Base-by-base conservation (phyloP, 2,888 invertebrate genomes). In the Quadroppia sp. region DNA sequence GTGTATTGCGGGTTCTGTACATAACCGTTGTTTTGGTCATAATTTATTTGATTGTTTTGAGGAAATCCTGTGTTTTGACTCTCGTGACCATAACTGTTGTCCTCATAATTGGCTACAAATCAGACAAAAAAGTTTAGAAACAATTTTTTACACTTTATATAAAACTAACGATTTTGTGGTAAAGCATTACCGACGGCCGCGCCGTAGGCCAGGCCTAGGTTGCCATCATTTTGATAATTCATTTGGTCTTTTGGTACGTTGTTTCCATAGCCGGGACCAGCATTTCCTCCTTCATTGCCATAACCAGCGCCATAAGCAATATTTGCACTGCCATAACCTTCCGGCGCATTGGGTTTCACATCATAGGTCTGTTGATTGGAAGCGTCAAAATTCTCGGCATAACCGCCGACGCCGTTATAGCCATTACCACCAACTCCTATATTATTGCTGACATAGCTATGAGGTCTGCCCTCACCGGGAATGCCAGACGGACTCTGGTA, bases 121-220 rank as follows among this genome's bases (percentile, higher is more conserved):
- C 1, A 2, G 15, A 30, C n/a, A n/a, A n/a, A n/a, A n/a, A n/a
- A n/a, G n/a, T n/a, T n/a, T n/a, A n/a, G n/a, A n/a, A n/a, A n/a
- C n/a, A n/a, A n/a, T n/a, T n/a, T n/a, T n/a, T n/a, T n/a, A n/a
- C n/a, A n/a, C n/a, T n/a, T n/a, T n/a, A n/a, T n/a, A 56, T 15
- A 15, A 56, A 56, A 56, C 69, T 69, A 28, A 69, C 69, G 4
- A 17, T 69, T 69, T 45, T 42, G 69, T 17, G 69, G 69, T 28
- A 69, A 45, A 45, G 69, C 69, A 9, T 69, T 69, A 23, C 69
- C 69, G 25, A 69, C 69, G 4, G 69, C 69, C n/a, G 69, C 69
- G 9, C 69, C 69, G 42, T 69, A 69, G 23, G 69, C 69, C 20
- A 42, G 25, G 6, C 69, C 69, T 25, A 69, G 9, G 17, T 69